A percentile compares a stretch with the other conserved stretches of the same genome.
These are phyloP conservation scores for Eidolon dupreanum DNA, from an alignment of 2,797 vertebrate species.

Conservation along the genomic window DNA sequence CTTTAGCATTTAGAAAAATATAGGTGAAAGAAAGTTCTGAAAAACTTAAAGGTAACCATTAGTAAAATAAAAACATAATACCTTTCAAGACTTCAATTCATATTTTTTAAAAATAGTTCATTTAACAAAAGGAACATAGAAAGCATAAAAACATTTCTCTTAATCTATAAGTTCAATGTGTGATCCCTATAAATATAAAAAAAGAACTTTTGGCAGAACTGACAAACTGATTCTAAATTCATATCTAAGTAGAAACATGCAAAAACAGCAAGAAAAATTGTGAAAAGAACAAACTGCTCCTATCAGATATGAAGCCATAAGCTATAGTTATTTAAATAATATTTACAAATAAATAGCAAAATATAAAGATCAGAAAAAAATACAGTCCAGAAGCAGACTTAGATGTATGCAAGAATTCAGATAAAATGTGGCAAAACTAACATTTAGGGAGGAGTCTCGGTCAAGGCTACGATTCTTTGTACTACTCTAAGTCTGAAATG, in stretches of 20 bases:
- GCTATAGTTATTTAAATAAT: background rate
- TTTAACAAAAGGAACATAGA: background rate
- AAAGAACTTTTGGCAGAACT: background rate
- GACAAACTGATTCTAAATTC: background rate
- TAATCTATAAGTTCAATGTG: background rate
- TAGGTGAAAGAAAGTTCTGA: background rate
- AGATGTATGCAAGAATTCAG: background rate
- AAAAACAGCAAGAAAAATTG: background rate
- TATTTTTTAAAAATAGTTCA: background rate
- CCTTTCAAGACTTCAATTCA: background rate
- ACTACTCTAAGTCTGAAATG: background rate
- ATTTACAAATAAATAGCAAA: background rate
- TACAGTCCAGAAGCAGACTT: background rate
- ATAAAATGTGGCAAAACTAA: background rate
- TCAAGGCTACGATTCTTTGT: background rate
- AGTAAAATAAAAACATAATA: background rate
- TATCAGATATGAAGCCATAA: background rate
- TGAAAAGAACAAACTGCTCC: background rate
- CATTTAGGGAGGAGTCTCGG: background rate
- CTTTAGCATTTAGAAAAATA: background rate
- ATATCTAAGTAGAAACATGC: background rate
- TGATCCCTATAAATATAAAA: background rate
- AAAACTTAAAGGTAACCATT: background rate
- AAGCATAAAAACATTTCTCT: background rate
- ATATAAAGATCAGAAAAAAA: background rate